Conservation (phyloP, 2,888 invertebrate genomes). For the Polyommatus icarus region DNA sequence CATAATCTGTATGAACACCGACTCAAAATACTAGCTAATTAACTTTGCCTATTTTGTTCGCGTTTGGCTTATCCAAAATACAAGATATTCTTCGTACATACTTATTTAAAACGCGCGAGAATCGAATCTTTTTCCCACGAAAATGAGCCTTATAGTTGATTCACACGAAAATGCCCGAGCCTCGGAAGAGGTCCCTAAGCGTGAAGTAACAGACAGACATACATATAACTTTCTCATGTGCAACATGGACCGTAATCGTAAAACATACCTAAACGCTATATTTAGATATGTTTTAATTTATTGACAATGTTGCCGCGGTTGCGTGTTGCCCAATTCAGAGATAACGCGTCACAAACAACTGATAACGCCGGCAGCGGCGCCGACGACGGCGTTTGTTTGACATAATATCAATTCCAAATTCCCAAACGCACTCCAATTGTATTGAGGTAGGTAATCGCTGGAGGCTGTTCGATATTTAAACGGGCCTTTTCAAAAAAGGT, state of each 20-base stretch:
- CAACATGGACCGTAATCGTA: no score
- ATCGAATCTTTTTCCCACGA: no score
- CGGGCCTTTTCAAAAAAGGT: no score
- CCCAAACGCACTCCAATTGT: not conserved
- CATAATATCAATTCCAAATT: conserved; percentile 22
- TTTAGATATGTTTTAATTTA: conserved; percentile 8
- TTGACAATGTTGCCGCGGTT: conserved; percentile 32
- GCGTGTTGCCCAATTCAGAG: conserved; percentile 56
- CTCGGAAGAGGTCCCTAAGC: no score
- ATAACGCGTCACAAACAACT: conserved; percentile 55
- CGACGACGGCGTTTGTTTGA: conserved; percentile 38
- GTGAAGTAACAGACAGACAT: no score
- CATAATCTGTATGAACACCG: not conserved
- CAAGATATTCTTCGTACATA: no score
- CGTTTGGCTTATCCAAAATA: not conserved
- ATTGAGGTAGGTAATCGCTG: conserved; percentile 27
- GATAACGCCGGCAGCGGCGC: conserved; percentile 61
- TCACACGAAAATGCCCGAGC: no score
- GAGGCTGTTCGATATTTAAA: not conserved
- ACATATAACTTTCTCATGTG: no score
- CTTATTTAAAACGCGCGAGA: no score
- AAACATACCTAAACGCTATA: no score
- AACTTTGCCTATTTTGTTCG: not conserved
- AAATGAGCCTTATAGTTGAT: no score
- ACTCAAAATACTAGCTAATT: not conserved